A percentile compares a stretch with the other conserved stretches of the same genome.
phyloP scores from a whole-genome alignment of 2,113 vertebrate genomes.

The Gadus macrocephalus region DNA sequence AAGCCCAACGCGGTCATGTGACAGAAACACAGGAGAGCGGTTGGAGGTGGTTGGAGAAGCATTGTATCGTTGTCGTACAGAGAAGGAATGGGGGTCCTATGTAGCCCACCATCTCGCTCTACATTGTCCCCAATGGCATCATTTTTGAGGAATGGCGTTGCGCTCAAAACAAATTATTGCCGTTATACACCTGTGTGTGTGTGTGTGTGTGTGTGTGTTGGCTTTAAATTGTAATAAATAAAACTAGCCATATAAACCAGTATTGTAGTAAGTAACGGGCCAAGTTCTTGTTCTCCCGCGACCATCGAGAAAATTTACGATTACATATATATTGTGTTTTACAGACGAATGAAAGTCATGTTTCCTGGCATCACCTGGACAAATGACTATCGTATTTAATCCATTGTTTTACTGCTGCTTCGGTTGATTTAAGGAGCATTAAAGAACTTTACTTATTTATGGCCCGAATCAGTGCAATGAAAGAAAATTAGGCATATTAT shows the following conservation, averaged over 20 bases:
- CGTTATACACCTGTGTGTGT: constrained; percentile 44
- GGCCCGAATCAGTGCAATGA: constrained; percentile 49
- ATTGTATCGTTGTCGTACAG: too few species aligned
- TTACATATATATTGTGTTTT: too few species aligned
- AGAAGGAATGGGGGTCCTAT: not conserved
- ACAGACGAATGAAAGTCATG: too few species aligned
- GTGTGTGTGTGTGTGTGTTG: not conserved
- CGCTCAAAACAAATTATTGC: constrained; percentile 59
- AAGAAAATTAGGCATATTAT: constrained; percentile 35
- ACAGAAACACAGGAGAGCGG: not conserved
- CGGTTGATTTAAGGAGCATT: too few species aligned
- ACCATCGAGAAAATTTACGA: too few species aligned
- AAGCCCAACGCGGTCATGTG: not conserved
- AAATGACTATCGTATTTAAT: too few species aligned
- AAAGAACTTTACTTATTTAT: not conserved
- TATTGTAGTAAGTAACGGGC: too few species aligned
- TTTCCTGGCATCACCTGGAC: too few species aligned
- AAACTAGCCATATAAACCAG: too few species aligned
- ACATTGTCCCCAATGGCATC: not conserved
- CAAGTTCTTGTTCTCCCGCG: too few species aligned
- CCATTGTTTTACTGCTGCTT: too few species aligned
- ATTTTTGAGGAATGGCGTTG: not conserved
- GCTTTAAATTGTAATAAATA: not conserved
- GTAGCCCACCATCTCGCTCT: not conserved
- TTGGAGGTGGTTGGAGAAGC: not conserved